Evolutionary conservation across 2,888 invertebrate species (phyloP).

Genomic region (Netelia virgata): DNA sequence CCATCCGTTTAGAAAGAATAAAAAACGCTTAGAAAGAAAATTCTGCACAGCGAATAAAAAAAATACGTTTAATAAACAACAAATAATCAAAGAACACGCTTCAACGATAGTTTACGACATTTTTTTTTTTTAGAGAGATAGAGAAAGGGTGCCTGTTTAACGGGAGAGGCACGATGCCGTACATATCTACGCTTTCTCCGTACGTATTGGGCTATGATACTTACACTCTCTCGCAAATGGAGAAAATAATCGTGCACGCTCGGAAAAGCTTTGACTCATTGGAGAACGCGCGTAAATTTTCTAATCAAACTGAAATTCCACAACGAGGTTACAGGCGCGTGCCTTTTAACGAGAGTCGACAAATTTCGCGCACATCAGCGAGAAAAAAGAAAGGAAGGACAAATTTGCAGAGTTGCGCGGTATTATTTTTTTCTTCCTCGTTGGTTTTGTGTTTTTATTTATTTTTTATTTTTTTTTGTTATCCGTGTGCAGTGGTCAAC

Average conservation of each 20-base stretch:
- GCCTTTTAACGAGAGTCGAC: neutral
- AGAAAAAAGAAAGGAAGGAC: neutral
- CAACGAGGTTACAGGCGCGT: conserved; percentile 20
- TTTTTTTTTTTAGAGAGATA: neutral
- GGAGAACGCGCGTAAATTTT: conserved; percentile 39
- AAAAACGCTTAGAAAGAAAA: neutral
- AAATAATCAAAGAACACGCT: too few relatives aligned
- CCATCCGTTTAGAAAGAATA: neutral
- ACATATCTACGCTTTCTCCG: conserved; percentile 40
- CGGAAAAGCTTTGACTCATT: conserved; percentile 47
- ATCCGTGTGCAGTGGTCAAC: neutral
- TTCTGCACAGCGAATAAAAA: neutral
- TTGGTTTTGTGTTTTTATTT: neutral
- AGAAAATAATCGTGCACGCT: conserved; percentile 43
- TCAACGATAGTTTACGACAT: conserved; percentile 2
- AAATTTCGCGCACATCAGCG: neutral
- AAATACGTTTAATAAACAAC: neutral
- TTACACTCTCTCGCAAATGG: neutral
- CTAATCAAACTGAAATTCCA: conserved; percentile 28
- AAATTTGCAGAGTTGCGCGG: conserved; percentile 16
- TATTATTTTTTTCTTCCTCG: conserved; percentile 2
- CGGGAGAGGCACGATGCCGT: conserved; percentile 5
- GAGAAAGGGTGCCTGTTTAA: conserved; percentile 2
- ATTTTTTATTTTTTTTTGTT: neutral
- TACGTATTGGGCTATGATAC: neutral